Evolutionary conservation across 2,797 vertebrate species (phyloP).

Genomic region (Tangara arthus): DNA sequence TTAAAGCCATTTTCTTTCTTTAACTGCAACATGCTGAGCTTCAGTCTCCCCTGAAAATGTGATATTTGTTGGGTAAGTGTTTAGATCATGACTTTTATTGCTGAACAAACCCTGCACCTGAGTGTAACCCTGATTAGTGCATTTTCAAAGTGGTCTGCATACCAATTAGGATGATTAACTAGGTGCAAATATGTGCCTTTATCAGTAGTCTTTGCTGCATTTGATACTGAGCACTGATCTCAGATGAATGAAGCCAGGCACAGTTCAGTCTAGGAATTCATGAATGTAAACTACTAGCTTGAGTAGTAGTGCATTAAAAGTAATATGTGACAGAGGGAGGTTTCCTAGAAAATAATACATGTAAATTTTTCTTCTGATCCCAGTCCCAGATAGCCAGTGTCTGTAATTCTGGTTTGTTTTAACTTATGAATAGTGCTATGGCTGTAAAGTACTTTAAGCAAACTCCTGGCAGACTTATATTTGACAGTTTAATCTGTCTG

Average conservation of each 20-base stretch:
- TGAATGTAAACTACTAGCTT: neutral
- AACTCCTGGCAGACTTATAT: neutral
- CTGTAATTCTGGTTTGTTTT: neutral
- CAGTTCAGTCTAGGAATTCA: neutral
- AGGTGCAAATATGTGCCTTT: slow-evolving; percentile 25
- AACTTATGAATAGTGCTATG: neutral
- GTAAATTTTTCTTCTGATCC: neutral
- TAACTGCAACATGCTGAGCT: neutral
- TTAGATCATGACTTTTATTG: neutral
- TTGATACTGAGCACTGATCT: neutral
- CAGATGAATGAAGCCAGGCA: neutral
- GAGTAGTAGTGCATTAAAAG: neutral
- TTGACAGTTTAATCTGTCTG: neutral
- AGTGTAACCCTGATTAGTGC: neutral
- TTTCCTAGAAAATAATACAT: neutral
- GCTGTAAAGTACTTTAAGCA: neutral
- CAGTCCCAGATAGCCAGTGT: neutral
- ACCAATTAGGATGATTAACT: slow-evolving; percentile 22
- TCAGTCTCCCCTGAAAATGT: neutral
- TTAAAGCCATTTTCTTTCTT: neutral
- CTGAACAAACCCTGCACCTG: neutral
- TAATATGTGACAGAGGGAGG: neutral
- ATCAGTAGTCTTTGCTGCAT: neutral
- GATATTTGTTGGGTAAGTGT: neutral
- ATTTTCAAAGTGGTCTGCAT: slow-evolving; percentile 10